A percentile compares a stretch with the other conserved stretches of the same genome.
Evolutionary conservation across 1,140 invertebrate genomes (phyloP).

Genomic region (Bombus superbus): DNA sequence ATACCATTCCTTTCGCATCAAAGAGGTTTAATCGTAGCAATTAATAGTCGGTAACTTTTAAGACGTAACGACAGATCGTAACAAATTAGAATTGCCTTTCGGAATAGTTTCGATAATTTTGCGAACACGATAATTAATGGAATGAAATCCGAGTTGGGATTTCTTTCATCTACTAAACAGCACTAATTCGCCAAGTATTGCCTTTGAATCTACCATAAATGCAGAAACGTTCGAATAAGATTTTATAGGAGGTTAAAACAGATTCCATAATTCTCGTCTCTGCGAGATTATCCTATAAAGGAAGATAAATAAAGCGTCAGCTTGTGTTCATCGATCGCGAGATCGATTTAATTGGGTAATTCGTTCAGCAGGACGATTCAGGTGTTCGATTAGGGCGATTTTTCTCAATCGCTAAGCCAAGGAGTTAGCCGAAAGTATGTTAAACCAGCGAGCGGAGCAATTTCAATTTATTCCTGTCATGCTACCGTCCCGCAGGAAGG

Average conservation of each 20-base stretch:
- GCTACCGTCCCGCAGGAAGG: conserved; percentile 46
- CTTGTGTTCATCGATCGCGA: background rate
- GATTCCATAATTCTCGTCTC: no score
- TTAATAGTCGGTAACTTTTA: no score
- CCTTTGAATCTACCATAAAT: no score
- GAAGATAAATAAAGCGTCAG: background rate
- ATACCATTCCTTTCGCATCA: no score
- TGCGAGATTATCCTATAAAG: background rate
- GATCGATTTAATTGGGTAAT: conserved; percentile 3
- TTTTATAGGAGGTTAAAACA: background rate
- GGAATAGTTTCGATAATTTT: no score
- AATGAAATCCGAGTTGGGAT: no score
- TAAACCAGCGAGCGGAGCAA: conserved; percentile 47
- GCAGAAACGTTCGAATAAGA: background rate
- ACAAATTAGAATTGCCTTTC: background rate
- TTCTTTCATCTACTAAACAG: no score
- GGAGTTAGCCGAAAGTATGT: conserved; percentile 45
- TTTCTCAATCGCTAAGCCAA: conserved; percentile 36
- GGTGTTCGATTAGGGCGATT: background rate
- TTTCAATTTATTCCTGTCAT: conserved; percentile 70
- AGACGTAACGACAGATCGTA: background rate
- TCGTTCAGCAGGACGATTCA: conserved; percentile 8
- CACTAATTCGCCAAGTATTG: no score
- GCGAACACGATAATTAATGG: no score
- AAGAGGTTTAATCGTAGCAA: no score